Percentiles rank a stretch among this genome's conserved stretches.
Conservation (phyloP, 2,113 vertebrate species). For the Hyaena hyaena region DNA sequence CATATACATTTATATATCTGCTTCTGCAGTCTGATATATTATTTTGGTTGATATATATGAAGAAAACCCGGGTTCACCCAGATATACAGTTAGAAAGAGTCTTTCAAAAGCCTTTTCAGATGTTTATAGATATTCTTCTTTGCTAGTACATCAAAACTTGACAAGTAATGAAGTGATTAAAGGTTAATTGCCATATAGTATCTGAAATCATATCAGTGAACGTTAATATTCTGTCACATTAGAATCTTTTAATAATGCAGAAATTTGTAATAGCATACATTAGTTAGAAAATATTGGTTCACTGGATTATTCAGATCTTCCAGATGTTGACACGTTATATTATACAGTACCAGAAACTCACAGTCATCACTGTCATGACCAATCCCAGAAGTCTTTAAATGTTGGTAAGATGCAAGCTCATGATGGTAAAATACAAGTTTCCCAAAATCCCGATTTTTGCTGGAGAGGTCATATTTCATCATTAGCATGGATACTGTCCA, state of each 20-base stretch:
- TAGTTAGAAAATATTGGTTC: not conserved
- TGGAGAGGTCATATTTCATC: not conserved
- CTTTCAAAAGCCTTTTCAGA: not conserved
- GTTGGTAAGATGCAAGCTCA: not conserved
- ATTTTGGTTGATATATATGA: conserved; percentile 8
- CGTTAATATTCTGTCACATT: not conserved
- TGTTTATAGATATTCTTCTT: conserved; percentile 12
- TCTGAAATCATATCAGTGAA: not conserved
- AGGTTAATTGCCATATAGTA: not conserved
- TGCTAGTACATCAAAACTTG: not conserved
- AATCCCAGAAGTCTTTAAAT: not conserved
- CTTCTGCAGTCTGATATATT: not conserved
- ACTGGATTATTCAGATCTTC: not conserved
- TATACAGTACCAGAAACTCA: not conserved
- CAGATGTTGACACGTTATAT: not conserved
- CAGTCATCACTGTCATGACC: not conserved
- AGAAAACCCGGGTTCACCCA: not conserved
- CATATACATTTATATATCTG: not conserved
- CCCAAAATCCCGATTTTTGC: not conserved
- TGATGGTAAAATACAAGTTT: not conserved
- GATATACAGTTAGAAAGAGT: not conserved
- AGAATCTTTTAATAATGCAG: not conserved
- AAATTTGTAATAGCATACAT: not conserved
- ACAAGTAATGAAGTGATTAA: not conserved
- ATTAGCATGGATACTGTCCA: not conserved